phyloP scores from a whole-genome alignment of 1,140 invertebrate genomes.

The Zaprionus gabonicus region DNA sequence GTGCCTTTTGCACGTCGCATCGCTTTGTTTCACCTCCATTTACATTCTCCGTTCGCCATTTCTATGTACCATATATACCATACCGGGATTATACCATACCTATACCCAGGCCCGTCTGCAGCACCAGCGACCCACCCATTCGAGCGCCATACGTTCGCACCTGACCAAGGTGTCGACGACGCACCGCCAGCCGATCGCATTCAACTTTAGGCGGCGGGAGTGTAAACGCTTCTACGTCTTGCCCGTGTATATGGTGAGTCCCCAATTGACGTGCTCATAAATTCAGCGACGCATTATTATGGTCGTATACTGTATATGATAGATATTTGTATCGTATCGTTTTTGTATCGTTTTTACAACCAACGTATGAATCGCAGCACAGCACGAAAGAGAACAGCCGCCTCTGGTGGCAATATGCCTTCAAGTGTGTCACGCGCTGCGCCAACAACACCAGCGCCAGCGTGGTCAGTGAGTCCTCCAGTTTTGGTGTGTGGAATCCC shows the following conservation, averaged over 20 bases:
- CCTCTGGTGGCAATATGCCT: slow-evolving; percentile 75
- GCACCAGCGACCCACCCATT: slow-evolving; percentile 62
- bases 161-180: slow-evolving; percentile 75
- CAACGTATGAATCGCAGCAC: slow-evolving; percentile 48
- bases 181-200: slow-evolving; percentile 68
- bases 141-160: slow-evolving; percentile 74
- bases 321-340: slow-evolving; percentile 27
- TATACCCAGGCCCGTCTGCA: slow-evolving; percentile 36
- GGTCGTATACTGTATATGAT: slow-evolving; percentile 23
- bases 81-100: neutral
- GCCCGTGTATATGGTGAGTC: slow-evolving; percentile 75
- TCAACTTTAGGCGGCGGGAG: slow-evolving; percentile 69
- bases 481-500: slow-evolving; percentile 55
- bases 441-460: slow-evolving; percentile 11
- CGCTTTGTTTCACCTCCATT: slow-evolving; percentile 31
- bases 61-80: neutral
- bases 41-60: slow-evolving; percentile 1
- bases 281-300: slow-evolving; percentile 35
- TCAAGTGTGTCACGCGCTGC: slow-evolving; percentile 68
- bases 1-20: slow-evolving; percentile 46
- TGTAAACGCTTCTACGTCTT: slow-evolving; percentile 73
- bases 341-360: slow-evolving; percentile 1
- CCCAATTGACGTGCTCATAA: slow-evolving; percentile 39
- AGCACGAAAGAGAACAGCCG: slow-evolving; percentile 71
- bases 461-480: neutral